Evolutionary conservation across 30 jellyfish, hydroid and myxozoan genomes (phyloP), one percentile per base, ranked within the genome.

Genomic region (Aurelia sp.): DNA sequence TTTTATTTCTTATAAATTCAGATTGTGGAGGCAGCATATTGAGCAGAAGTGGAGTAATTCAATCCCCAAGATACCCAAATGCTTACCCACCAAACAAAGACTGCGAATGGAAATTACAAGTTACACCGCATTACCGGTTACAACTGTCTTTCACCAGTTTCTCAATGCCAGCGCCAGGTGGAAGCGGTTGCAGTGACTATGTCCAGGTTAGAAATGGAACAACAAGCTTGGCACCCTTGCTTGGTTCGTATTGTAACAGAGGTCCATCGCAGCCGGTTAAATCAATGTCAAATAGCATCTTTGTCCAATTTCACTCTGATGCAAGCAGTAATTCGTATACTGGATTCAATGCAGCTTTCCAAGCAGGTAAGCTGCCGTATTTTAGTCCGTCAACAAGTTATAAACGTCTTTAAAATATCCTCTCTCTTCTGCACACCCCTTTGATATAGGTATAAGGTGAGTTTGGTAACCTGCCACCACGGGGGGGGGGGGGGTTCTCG

Each of bases 21-120:
- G 98, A 86, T 60, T 92, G 98, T 57, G 98, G 98, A 30, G 98
- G 98, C 40, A 62, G 41, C 12, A 59, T 79, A n/a, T 15, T 23
- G 58, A 91, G 98, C 70, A 41, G 89, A 31, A 66, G 71, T 20
- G 98, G 97, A 11, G 88, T 76, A 20, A 78, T 85, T 71, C 57
- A 48, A 35, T 68, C 96, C 16, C 98, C 98, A 8, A 58, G 85
- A 57, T 92, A 61, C 74, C 98, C 98, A n/a, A 22, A 52, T 21
- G 76, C 96, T 17, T 92, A 92, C 85, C 95, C 98, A 8, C 70
- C 82, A 12, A 81, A 76, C 73, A 78, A 73, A 61, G 89, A 92
- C 23, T 92, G 98, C 62, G 84, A 66, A 30, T 92, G 97, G 96
- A 57, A 47, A 17, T 23, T 92, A 17, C 92, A 80, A 31, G 84